Base-by-base conservation (phyloP, 1,140 invertebrate species). In the Drosophila bifasciata region DNA sequence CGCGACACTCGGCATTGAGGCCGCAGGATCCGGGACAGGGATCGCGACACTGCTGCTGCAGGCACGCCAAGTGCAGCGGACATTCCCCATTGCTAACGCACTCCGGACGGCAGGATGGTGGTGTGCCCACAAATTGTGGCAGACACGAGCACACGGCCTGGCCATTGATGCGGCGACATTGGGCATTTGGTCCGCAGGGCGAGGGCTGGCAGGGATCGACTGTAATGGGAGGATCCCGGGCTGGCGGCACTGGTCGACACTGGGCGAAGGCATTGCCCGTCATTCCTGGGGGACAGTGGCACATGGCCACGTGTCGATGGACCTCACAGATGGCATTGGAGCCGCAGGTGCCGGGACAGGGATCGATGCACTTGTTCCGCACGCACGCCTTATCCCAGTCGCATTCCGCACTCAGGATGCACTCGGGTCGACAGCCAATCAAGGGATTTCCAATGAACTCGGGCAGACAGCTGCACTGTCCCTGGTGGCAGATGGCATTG, bases 381-480 rank as follows among this genome's bases (percentile, higher is more conserved):
- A 94, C 94, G 81, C 96, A 97, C 3, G 95, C 94, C 89, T 94
- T 95, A 43, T 94, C 92, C 53, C 94, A 92, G 2, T 95, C 92
- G 91, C 96, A 97, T 64, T 97, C 96, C 1, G 95, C 94, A 90
- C 95, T 97, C 79, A 96, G 94, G 0, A 96, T 94, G 91, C 96
- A 97, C 92, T 97, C 96, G 15, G 96, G 96, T 66, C 95, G 92
- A 90, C 97, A 97, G 4, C 93, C 94, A 67, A 92, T 76, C 41
- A 94, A 93, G 5, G 95, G 94, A 90, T 94, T 93, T 28, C 96
- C 96, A 63, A 95, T 95, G 69, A 94, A 94, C 15, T 93, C 93
- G 7, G 92, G 84, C 43, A 94, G 92, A 88, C 95, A 96, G 7
- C 48, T 71, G 50, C 90, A 91, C 5, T 74, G 64, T n/a, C 83